Evolutionary conservation across 2,113 vertebrate species (phyloP).

Genomic region (Lepisosteus oculatus): DNA sequence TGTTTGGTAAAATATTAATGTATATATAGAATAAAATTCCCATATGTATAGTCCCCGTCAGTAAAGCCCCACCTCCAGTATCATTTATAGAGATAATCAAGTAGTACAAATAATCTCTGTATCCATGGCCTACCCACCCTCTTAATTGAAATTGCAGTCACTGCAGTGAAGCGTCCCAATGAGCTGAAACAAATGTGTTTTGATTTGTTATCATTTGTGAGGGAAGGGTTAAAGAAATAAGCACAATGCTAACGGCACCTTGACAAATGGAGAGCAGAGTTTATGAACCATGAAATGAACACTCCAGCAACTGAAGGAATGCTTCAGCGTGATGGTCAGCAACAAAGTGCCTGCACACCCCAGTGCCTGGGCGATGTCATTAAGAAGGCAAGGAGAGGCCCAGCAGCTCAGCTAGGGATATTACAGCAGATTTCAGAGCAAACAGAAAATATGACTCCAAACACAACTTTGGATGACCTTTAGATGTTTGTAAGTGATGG

Average conservation of each 20-base stretch:
- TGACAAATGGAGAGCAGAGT: constrained; percentile 74
- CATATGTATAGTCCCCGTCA: neutral
- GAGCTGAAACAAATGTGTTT: constrained; percentile 62
- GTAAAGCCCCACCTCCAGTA: too few species aligned
- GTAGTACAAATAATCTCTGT: neutral
- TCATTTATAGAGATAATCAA: neutral
- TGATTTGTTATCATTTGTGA: constrained; percentile 73
- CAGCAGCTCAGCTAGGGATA: too few species aligned
- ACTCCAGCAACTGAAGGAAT: constrained; percentile 69
- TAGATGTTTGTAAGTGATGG: too few species aligned
- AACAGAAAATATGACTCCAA: neutral
- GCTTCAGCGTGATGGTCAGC: constrained; percentile 75
- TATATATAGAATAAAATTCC: neutral
- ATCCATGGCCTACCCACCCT: constrained; percentile 21
- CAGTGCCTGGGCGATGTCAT: constrained; percentile 70
- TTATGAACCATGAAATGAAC: constrained; percentile 82
- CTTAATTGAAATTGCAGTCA: constrained; percentile 53
- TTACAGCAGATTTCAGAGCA: neutral
- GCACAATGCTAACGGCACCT: constrained; percentile 65
- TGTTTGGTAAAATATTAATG: neutral
- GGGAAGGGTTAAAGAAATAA: constrained; percentile 74
- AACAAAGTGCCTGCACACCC: constrained; percentile 74
- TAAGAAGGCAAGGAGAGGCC: constrained; percentile 46
- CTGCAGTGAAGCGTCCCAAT: constrained; percentile 30
- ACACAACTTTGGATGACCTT: too few species aligned